Evolutionary conservation across 2,797 vertebrate genomes (phyloP).

Genomic region (Rhinatrema bivittatum): DNA sequence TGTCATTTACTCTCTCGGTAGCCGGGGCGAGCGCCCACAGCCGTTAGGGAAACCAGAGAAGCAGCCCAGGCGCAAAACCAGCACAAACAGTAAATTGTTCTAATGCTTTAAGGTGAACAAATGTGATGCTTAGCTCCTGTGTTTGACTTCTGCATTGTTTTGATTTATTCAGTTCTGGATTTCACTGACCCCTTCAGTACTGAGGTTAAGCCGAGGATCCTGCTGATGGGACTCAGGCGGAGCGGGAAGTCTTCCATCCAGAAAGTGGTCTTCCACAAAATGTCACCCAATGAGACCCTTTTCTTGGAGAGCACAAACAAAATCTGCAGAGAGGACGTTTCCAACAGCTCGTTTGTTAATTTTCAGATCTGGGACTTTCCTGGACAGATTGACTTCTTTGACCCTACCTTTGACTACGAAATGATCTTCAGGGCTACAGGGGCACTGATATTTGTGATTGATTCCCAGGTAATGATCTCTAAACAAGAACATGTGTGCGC

Average conservation of each 20-base stretch:
- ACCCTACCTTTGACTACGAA: conserved; percentile 84
- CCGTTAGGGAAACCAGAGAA: too few relatives aligned
- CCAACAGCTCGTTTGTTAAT: conserved; percentile 84
- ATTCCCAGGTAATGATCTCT: conserved; percentile 76
- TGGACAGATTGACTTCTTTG: conserved; percentile 85
- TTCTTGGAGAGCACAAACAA: conserved; percentile 87
- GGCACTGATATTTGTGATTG: conserved; percentile 83
- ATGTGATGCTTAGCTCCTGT: too few relatives aligned
- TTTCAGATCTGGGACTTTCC: conserved; percentile 92
- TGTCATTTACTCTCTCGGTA: too few relatives aligned
- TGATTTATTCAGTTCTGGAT: conserved; percentile 65
- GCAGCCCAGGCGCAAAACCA: too few relatives aligned
- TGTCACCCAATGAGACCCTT: conserved; percentile 83
- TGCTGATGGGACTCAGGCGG: conserved; percentile 86
- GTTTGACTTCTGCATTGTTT: conserved; percentile 19
- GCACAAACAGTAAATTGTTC: too few relatives aligned
- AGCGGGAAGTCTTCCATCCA: conserved; percentile 94
- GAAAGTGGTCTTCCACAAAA: conserved; percentile 89
- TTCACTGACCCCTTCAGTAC: conserved; percentile 77
- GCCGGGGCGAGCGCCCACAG: too few relatives aligned
- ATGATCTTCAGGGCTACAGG: conserved; percentile 87
- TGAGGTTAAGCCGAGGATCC: conserved; percentile 86
- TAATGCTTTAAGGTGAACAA: too few relatives aligned
- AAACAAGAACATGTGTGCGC: too few relatives aligned
- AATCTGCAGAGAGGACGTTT: conserved; percentile 82